These are phyloP conservation scores for Panurus biarmicus DNA, from an alignment of 2,113 vertebrate species.

Conservation along the genomic window DNA sequence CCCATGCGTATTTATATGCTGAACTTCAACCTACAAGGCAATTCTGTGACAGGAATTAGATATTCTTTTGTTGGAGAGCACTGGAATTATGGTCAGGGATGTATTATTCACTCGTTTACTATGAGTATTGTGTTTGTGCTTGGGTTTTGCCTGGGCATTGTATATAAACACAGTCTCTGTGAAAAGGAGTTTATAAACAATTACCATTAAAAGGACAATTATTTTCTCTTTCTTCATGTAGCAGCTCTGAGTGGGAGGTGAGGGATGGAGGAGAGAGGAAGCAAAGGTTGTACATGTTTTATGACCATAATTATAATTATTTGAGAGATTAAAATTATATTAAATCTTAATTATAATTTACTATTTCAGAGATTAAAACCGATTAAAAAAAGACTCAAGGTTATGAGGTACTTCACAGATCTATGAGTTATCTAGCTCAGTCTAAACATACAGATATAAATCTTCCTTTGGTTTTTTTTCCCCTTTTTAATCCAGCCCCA, in stretches of 20 bases:
- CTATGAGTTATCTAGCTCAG: background rate
- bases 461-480: background rate
- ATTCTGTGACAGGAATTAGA: constrained; percentile 22
- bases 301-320: constrained; percentile 37
- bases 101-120: background rate
- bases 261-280: background rate
- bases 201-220: constrained; percentile 9
- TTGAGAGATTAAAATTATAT: constrained; percentile 29
- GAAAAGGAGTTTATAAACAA: background rate
- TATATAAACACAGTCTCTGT: background rate
- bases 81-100: background rate
- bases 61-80: background rate
- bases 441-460: background rate
- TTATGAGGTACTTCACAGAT: background rate
- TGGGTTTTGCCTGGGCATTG: background rate
- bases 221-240: constrained; percentile 14
- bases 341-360: constrained; percentile 35
- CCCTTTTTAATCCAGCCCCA: background rate
- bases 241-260: background rate
- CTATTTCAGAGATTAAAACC: constrained; percentile 8
- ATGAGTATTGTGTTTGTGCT: background rate
- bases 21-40: constrained; percentile 20
- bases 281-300: constrained; percentile 11
- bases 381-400: background rate
- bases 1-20: constrained; percentile 16